Evolutionary conservation across 2,797 vertebrate genomes (phyloP), one percentile per base, ranked within the genome.

Genomic region (Enteromius fasciolatus): DNA sequence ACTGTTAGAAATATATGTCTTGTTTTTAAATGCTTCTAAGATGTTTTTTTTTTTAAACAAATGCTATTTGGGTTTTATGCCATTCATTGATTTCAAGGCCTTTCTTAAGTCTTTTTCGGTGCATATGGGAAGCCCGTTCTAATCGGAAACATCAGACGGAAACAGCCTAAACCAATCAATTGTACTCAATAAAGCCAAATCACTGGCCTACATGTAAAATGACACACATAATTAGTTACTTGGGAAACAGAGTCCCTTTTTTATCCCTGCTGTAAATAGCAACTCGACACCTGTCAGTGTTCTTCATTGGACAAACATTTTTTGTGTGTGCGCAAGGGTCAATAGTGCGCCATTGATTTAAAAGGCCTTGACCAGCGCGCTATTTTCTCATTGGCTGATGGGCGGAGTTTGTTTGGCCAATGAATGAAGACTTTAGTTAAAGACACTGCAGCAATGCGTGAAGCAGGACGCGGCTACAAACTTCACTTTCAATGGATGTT

Each of bases 331-430:
- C 72, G 36, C 31, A 54, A 57, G 31, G 31, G 50, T 74, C 20
- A 39, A 3, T 1, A 44, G 59, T 48, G 39, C 57, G 9, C 54
- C 36, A 8, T n/a, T 23, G 5, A 52, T 78, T 80, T 69, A 69
- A 80, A 33, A 25, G 20, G 25, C 33, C 57, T 59, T 72, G 41
- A 5, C 25, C 48, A 57, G 33, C 72, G 33, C 61, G 59, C 70
- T 82, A 48, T 23, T 78, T 50, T 57, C 48, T 73, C 48, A 59
- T 74, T 76, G 83, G 79, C 66, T 54, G 57, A 41, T 57, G 39
- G 84, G 84, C 84, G 84, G 74, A 39, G 68, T 48, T 82, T 67
- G 6, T 1, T 57, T 31, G 33, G 28, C 73, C 31, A 82, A 82
- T 76, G 61, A 67, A 12, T 6, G 33, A 23, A 57, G 72, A 66